Percentiles rank a stretch among this genome's conserved stretches.
Evolutionary conservation across 2,888 invertebrate genomes (phyloP).

Genomic region (Pollenia griseotomentosa): DNA sequence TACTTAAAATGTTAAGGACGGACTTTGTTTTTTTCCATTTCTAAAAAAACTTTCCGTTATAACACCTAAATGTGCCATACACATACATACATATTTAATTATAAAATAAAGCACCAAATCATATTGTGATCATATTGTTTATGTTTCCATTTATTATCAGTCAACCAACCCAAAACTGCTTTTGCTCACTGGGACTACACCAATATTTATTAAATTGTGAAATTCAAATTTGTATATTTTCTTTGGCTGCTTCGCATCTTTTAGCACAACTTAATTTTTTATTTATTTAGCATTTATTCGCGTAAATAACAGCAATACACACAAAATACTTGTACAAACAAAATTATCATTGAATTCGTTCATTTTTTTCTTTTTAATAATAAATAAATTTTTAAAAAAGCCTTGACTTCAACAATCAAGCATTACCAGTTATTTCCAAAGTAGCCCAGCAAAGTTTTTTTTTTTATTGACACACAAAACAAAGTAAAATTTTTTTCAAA

Average conservation of each 20-base stretch:
- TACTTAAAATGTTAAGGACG: no score
- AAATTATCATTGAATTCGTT: conserved; percentile 62
- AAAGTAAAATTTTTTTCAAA: no score
- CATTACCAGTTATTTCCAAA: conserved; percentile 28
- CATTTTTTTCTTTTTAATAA: conserved; percentile 28
- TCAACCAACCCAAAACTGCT: conserved; percentile 34
- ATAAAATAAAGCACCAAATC: not conserved
- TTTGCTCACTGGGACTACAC: conserved; percentile 65
- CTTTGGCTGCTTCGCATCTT: conserved; percentile 55
- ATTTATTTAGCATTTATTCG: conserved; percentile 69
- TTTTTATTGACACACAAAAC: no score
- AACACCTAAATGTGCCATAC: no score
- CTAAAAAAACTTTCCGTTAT: no score
- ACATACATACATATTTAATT: not conserved
- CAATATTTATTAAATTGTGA: conserved; percentile 72
- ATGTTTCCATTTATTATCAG: conserved; percentile 58
- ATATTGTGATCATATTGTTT: conserved; percentile 12
- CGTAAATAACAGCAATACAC: conserved; percentile 58
- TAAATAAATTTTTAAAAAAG: conserved; percentile 50
- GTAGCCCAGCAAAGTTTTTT: conserved; percentile 27
- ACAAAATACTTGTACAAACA: conserved; percentile 57
- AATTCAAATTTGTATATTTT: conserved; percentile 48
- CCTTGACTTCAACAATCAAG: conserved; percentile 70
- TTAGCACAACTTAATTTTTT: conserved; percentile 55
- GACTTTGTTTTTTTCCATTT: no score